These are phyloP conservation scores for Hyles lineata DNA, from an alignment of 2,888 invertebrate genomes.

Conservation along the genomic window DNA sequence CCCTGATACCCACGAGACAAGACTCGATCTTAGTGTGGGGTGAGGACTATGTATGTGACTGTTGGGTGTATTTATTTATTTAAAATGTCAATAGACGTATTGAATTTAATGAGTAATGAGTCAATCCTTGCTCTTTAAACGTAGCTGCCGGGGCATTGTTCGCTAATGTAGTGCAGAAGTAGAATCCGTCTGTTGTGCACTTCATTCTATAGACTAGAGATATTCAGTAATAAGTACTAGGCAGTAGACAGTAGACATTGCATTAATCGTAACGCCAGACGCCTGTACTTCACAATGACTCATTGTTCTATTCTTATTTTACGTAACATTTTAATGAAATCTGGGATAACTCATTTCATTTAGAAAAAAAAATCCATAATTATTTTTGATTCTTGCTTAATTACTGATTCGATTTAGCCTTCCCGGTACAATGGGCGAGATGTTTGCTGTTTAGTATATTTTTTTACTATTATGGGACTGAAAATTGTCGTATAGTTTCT, in stretches of 20 bases:
- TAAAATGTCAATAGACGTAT: not conserved
- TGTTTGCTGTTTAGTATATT: not conserved
- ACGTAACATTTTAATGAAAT: not conserved
- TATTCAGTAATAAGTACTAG: too few relatives aligned
- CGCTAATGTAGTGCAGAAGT: not conserved
- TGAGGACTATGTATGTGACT: too few relatives aligned
- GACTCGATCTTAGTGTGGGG: too few relatives aligned
- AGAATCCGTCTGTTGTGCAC: not conserved
- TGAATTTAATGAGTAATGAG: not conserved
- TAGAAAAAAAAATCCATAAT: too few relatives aligned
- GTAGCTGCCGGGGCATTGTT: not conserved
- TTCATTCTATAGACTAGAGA: not conserved
- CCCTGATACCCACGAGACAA: too few relatives aligned
- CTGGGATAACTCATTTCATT: not conserved
- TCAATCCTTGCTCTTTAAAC: not conserved
- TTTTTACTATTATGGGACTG: not conserved
- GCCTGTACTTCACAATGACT: not conserved
- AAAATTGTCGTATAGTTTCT: not conserved
- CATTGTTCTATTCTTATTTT: not conserved
- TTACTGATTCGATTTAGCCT: not conserved
- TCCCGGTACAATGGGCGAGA: not conserved
- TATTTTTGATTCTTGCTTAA: too few relatives aligned
- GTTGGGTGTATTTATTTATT: too few relatives aligned
- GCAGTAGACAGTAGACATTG: not conserved
- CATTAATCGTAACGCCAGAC: not conserved